Conservation (phyloP, 1,140 invertebrate species). For the Hormaphis cornu region DNA sequence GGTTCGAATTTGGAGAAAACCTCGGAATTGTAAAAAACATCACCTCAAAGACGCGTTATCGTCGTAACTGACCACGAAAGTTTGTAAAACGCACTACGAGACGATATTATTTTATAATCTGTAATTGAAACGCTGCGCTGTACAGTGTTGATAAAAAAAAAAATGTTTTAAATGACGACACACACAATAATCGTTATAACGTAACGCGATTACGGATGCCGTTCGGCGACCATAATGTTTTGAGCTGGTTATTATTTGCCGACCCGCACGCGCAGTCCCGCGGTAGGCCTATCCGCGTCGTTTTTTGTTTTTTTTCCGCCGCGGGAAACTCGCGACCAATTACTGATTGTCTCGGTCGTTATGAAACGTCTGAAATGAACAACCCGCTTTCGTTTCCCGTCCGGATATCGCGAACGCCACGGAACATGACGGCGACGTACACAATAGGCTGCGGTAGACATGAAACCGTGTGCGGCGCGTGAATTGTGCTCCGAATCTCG, state of each 20-base stretch:
- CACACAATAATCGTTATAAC: too few species aligned
- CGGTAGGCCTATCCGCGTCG: background rate
- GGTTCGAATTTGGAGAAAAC: too few species aligned
- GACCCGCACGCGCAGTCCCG: slow-evolving; percentile 18
- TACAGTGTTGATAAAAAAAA: too few species aligned
- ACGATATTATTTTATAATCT: too few species aligned
- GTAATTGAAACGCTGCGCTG: too few species aligned
- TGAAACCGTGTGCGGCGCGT: slow-evolving; percentile 11
- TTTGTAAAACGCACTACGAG: too few species aligned
- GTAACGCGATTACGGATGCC: too few species aligned
- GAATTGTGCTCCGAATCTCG: background rate
- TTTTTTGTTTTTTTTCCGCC: background rate
- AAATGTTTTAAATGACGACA: too few species aligned
- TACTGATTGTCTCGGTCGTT: slow-evolving; percentile 27
- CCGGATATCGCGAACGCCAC: background rate
- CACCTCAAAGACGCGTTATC: too few species aligned
- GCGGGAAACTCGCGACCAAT: slow-evolving; percentile 14
- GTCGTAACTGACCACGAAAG: too few species aligned
- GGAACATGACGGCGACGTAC: background rate
- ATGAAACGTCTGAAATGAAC: slow-evolving; percentile 21
- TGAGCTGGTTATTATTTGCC: slow-evolving; percentile 15
- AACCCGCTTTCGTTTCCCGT: slow-evolving; percentile 28
- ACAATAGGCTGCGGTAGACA: background rate
- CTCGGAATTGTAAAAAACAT: too few species aligned
- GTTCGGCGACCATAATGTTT: background rate